Percentiles rank a stretch among this genome's conserved stretches.
Evolutionary conservation across 2,113 vertebrate species (phyloP).

Genomic region (Bubo bubo): DNA sequence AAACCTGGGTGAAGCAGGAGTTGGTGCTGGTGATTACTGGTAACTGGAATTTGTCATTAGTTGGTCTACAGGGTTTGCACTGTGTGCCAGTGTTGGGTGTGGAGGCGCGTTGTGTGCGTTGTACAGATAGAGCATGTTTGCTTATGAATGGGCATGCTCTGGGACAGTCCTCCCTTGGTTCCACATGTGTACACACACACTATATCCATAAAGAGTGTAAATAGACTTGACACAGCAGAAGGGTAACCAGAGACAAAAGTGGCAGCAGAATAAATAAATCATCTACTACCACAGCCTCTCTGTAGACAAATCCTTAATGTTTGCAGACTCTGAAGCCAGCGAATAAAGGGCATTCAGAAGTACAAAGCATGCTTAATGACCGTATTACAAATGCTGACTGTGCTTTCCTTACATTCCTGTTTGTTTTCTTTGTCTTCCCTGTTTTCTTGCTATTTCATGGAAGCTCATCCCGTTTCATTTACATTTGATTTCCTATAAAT

Average conservation of each 20-base stretch:
- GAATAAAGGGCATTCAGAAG: conserved; percentile 8
- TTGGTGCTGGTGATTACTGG: neutral
- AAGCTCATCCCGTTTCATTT: neutral
- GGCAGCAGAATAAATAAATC: conserved; percentile 34
- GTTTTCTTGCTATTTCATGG: conserved; percentile 18
- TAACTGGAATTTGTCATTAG: neutral
- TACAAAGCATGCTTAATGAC: neutral
- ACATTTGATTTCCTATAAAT: conserved; percentile 41
- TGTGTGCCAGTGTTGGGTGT: neutral
- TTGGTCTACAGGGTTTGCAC: accelerated
- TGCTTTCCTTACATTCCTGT: neutral
- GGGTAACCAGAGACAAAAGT: neutral
- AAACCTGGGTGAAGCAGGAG: neutral
- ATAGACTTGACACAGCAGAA: neutral
- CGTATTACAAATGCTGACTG: neutral
- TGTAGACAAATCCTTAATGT: neutral
- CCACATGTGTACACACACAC: neutral
- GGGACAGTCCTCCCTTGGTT: neutral
- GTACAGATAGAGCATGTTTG: neutral
- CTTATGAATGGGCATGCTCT: neutral
- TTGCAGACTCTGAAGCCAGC: neutral
- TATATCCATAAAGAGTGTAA: neutral
- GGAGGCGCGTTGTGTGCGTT: neutral
- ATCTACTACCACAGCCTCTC: neutral
- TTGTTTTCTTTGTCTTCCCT: conserved; percentile 15